These are phyloP conservation scores for Mareca strepera DNA, from an alignment of 2,797 vertebrate species.

Conservation along the genomic window DNA sequence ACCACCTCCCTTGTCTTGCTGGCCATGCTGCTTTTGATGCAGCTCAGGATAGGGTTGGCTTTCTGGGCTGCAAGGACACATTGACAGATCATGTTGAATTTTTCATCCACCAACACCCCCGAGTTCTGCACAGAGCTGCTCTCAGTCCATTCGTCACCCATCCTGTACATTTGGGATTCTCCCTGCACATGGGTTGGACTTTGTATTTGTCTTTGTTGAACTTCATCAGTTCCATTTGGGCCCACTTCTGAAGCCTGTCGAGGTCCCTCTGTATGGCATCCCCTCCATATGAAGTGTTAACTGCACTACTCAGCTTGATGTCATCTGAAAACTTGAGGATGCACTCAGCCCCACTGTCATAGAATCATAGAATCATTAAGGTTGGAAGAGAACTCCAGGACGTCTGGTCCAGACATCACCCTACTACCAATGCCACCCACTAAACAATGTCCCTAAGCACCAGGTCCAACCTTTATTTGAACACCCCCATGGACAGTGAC, in stretches of 20 bases:
- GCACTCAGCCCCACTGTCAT: neutral
- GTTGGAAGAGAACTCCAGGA: no score
- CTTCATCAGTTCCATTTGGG: neutral
- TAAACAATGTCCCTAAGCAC: no score
- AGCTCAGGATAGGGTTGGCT: neutral
- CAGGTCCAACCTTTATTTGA: no score
- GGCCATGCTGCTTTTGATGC: neutral
- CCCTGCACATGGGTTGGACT: neutral
- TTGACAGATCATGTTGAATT: neutral
- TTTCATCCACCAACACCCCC: neutral
- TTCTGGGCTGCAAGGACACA: neutral
- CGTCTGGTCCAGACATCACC: no score
- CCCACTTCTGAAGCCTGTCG: neutral
- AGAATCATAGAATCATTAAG: no score
- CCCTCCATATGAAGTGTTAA: neutral
- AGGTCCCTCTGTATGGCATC: neutral
- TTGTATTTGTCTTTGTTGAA: neutral
- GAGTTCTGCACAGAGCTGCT: neutral
- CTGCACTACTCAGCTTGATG: neutral
- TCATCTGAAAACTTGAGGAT: neutral
- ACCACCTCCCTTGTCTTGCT: neutral
- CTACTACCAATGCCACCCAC: no score
- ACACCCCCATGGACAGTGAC: no score
- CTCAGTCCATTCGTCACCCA: neutral
- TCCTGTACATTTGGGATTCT: neutral